Percentiles rank a stretch among this genome's conserved stretches.
phyloP scores from a whole-genome alignment of 2,797 vertebrate species.

The Anas bernieri region DNA sequence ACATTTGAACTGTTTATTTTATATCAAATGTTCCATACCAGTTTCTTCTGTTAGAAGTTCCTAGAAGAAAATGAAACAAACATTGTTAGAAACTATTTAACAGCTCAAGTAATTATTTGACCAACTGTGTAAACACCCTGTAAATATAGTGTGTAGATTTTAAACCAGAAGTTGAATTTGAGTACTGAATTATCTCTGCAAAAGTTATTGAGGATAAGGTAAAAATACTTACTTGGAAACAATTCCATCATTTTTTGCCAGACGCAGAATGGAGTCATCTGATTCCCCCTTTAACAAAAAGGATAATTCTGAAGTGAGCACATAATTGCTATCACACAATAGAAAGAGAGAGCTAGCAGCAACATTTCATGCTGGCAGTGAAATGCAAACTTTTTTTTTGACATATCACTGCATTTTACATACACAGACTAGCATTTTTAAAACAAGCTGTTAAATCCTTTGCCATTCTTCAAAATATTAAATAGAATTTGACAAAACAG shows the following conservation, averaged over 20 bases:
- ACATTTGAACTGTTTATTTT: slow-evolving; percentile 73
- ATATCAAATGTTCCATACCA: neutral
- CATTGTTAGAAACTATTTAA: neutral
- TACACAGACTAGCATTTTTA: neutral
- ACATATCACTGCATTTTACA: neutral
- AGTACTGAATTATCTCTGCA: neutral
- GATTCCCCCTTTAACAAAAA: slow-evolving; percentile 87
- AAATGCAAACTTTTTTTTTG: neutral
- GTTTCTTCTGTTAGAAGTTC: slow-evolving; percentile 76
- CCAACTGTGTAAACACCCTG: neutral
- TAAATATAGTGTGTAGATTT: neutral
- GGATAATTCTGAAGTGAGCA: neutral
- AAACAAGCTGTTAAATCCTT: slow-evolving; percentile 5
- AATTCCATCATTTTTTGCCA: slow-evolving; percentile 89
- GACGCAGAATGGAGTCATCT: slow-evolving; percentile 94
- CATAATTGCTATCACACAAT: neutral
- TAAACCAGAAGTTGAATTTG: neutral
- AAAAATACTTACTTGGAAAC: slow-evolving; percentile 89
- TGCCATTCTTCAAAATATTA: neutral
- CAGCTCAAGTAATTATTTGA: neutral
- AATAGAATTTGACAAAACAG: neutral
- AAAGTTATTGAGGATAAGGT: neutral
- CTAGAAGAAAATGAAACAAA: slow-evolving; percentile 50
- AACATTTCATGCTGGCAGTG: neutral
- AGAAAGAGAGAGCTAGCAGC: too few species aligned